A percentile compares a stretch with the other conserved stretches of the same genome.
These are phyloP conservation scores for Rhimphoctona megacephalus DNA, from an alignment of 2,888 invertebrate species.

Conservation along the genomic window DNA sequence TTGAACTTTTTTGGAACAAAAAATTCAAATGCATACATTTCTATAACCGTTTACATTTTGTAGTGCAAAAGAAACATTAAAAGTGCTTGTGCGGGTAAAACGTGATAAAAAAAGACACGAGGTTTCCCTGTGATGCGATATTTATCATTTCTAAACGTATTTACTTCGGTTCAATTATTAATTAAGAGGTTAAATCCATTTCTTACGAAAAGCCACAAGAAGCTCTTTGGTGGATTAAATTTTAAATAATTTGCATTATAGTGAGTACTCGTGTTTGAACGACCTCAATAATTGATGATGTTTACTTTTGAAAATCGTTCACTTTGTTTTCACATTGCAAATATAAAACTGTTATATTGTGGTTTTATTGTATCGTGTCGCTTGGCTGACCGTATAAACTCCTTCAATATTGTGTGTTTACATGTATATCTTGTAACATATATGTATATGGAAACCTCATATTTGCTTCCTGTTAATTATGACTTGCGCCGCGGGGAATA, in stretches of 20 bases:
- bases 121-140: neutral
- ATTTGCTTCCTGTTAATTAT: constrained; percentile 39
- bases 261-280: neutral
- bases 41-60: no score
- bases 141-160: neutral
- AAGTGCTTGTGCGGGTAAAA: no score
- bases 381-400: neutral
- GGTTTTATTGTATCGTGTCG: neutral
- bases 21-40: no score
- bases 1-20: no score
- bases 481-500: neutral
- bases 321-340: neutral
- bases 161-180: neutral
- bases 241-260: neutral
- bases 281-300: neutral
- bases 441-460: neutral
- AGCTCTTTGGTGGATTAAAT: neutral
- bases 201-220: neutral
- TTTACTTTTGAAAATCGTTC: neutral
- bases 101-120: neutral
- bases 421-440: neutral
- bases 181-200: neutral
- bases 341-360: neutral
- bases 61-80: no score
- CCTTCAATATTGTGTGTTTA: neutral